Base-by-base conservation (phyloP, 1,140 invertebrate genomes). In the Sinella curviseta region DNA sequence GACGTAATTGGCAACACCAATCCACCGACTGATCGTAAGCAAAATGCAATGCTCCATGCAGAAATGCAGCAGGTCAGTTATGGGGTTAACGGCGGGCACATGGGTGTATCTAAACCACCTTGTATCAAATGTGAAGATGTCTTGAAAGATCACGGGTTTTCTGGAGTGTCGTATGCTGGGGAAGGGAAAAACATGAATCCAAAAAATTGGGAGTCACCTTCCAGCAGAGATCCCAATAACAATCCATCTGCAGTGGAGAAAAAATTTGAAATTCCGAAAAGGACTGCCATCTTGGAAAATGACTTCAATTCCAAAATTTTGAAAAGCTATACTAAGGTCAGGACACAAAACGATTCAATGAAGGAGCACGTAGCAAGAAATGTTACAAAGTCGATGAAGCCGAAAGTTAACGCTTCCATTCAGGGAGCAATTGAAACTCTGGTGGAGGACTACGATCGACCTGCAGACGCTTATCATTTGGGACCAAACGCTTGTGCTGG, bases 31-130 rank as follows among this genome's bases (percentile, higher is more conserved):
- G 57, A 60, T 60, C 57, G 24, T 60, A n/a, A 3, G 4, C 8
- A 60, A 60, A 60, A 60, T 60, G 57, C 57, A 60, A 12, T 3
- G 24, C 57, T 60, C 4, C 57, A 60, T 60, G 57, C 57, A 3
- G 57, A 60, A 26, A 60, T 60, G 57, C 57, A 60, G 24, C 57
- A 60, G 24, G 57, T 60, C 12, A 60, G 57, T n/a, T 60, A 60
- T 60, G 57, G 57, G 24, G 24, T 60, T 3, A 3, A 60, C 24
- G 24, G 57, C 4, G 4, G 12, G 4, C 12, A 12, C 4, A 26
- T 60, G 57, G 24, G 14, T n/a, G 57, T 60, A 14, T 60, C 57
- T 26, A 60, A 60, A 60, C 57, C 57, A 26, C 14, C 57, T 4
- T 60, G 57, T 60, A 26, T 4, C 8, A 60, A 60, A 12, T 60